Conservation (phyloP, 2,113 vertebrate genomes). For the Phaethornis superciliosus region DNA sequence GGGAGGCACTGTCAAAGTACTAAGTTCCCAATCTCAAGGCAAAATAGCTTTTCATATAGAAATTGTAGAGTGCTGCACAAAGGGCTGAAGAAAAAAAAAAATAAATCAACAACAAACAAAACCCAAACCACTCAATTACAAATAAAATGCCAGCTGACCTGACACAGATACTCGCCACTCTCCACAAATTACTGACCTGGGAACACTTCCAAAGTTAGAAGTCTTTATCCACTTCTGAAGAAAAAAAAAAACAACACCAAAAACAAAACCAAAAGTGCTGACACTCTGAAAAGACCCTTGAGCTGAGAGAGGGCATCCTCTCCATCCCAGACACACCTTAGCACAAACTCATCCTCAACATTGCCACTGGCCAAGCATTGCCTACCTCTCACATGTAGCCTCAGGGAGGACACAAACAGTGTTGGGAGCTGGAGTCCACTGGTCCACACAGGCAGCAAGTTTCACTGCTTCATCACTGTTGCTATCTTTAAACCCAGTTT, state of each 20-base stretch:
- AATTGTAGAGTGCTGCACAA: background rate
- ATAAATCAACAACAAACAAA: background rate
- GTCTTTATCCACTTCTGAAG: background rate
- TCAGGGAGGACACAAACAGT: background rate
- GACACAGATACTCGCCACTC: background rate
- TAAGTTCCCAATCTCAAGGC: background rate
- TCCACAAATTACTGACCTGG: background rate
- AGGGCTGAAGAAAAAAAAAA: background rate
- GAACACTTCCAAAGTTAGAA: background rate
- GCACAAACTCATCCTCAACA: background rate
- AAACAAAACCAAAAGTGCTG: background rate
- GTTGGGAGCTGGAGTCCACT: background rate
- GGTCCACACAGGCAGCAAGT: rapidly evolving
- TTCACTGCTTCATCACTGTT: rapidly evolving
- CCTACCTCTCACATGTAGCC: background rate
- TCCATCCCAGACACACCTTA: background rate
- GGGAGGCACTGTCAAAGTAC: background rate
- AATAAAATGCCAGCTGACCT: background rate
- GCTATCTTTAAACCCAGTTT: background rate
- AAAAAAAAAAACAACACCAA: too few relatives aligned
- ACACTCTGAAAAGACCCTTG: background rate
- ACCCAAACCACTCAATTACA: background rate
- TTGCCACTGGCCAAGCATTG: background rate
- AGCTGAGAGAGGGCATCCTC: background rate
- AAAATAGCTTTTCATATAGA: background rate